A percentile compares a stretch with the other conserved stretches of the same genome.
Conservation (phyloP, 2,113 vertebrate species). For the Eidolon helvum region DNA sequence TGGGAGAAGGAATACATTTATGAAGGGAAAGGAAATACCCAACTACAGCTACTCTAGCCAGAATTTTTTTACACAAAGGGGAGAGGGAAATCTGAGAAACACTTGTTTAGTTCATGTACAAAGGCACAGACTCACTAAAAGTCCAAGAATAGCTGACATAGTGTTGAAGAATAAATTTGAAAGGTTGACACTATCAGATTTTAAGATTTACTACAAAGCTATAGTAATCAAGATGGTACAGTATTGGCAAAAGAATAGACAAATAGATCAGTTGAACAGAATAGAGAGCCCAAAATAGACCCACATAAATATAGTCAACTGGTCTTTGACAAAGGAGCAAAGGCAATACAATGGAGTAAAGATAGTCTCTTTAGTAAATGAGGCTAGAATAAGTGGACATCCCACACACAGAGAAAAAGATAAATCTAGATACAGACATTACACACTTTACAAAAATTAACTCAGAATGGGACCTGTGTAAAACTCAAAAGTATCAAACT, state of each 20-base stretch:
- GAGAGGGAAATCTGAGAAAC: not conserved
- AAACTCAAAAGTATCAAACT: not conserved
- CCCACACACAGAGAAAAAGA: not conserved
- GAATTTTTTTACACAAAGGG: too few relatives aligned
- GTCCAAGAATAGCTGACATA: not conserved
- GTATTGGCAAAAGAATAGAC: not conserved
- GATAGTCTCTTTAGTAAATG: not conserved
- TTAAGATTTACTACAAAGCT: not conserved
- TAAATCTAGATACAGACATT: not conserved
- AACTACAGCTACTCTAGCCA: not conserved
- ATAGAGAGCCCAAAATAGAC: not conserved
- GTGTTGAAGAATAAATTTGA: not conserved
- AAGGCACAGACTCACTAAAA: not conserved
- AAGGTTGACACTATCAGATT: not conserved
- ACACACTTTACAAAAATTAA: not conserved
- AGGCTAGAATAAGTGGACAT: not conserved
- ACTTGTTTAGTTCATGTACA: not conserved
- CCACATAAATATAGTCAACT: not conserved
- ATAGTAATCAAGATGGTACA: not conserved
- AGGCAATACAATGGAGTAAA: not conserved
- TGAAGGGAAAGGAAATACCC: not conserved
- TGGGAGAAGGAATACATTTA: not conserved
- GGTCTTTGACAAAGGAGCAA: not conserved
- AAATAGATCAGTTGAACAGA: not conserved
- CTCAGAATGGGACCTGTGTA: not conserved